Percentiles rank a stretch among this genome's conserved stretches.
Evolutionary conservation across 2,888 invertebrate species (phyloP).

Genomic region (Patella ulyssiponensis): DNA sequence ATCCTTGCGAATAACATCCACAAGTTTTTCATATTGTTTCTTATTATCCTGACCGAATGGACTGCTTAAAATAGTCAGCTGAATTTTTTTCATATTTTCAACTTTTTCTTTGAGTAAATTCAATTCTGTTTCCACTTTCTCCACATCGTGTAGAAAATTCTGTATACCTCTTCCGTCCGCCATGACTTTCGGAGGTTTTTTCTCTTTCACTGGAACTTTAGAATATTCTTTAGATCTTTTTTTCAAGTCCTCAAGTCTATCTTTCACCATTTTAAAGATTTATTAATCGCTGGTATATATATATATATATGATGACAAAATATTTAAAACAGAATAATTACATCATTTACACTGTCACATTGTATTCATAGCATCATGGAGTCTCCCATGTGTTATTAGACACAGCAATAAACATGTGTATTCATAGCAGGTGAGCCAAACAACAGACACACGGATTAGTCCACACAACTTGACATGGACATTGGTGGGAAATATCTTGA

Average conservation of each 20-base stretch:
- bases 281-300: not conserved
- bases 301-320: too few relatives aligned
- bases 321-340: too few relatives aligned
- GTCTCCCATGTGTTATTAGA: too few relatives aligned
- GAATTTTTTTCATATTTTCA: constrained; percentile 50
- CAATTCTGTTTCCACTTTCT: constrained; percentile 47
- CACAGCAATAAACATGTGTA: too few relatives aligned
- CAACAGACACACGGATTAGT: too few relatives aligned
- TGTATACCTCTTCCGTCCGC: constrained; percentile 43
- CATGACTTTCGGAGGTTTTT: constrained; percentile 19
- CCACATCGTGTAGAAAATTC: constrained; percentile 45
- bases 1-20: constrained; percentile 42
- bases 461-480: too few relatives aligned
- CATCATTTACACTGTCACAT: too few relatives aligned
- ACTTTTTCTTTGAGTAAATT: constrained; percentile 46
- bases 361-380: too few relatives aligned
- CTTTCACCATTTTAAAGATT: constrained; percentile 7
- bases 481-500: too few relatives aligned
- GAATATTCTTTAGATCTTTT: constrained; percentile 6
- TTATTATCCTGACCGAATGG: constrained; percentile 44
- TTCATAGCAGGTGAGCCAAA: too few relatives aligned
- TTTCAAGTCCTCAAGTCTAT: constrained; percentile 15
- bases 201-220: constrained; percentile 2
- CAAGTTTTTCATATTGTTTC: constrained; percentile 43
- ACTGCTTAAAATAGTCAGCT: constrained; percentile 50